These are phyloP conservation scores for Aurelia sp. DNA, from an alignment of 30 jellyfish, hydroid and myxozoan species.

Conservation along the genomic window DNA sequence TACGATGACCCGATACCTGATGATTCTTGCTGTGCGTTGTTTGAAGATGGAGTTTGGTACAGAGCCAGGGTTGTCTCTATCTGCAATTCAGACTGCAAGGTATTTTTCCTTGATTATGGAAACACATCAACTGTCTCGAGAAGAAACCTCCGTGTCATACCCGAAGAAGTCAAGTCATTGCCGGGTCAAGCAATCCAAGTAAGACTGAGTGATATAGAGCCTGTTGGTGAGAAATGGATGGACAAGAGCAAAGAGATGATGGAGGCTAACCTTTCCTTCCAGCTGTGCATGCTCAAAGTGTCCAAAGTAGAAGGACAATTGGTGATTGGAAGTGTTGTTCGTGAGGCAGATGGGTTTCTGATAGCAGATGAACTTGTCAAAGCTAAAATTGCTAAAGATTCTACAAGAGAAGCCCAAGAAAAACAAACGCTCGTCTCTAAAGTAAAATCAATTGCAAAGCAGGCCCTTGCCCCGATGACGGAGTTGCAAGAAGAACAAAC, in stretches of 20 bases:
- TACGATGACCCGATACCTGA: conserved; percentile 4
- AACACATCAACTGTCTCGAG: conserved; percentile 57
- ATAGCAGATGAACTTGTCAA: conserved; percentile 16
- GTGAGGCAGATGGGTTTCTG: conserved; percentile 19
- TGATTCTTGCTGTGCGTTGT: conserved; percentile 65
- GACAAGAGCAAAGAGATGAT: conserved; percentile 34
- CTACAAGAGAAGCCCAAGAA: background rate
- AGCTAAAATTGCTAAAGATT: conserved; percentile 15
- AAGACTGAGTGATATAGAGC: conserved; percentile 20
- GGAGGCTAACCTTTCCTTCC: conserved; percentile 30
- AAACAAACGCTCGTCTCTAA: background rate
- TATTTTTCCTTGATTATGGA: conserved; percentile 87
- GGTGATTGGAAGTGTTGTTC: conserved; percentile 1
- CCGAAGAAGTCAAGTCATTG: conserved; percentile 52
- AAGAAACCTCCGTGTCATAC: conserved; percentile 40
- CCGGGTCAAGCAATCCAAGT: conserved; percentile 64
- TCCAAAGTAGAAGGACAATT: background rate
- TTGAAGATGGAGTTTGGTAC: conserved; percentile 70
- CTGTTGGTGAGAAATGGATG: conserved; percentile 31
- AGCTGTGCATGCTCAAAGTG: conserved; percentile 20
- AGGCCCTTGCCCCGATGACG: background rate
- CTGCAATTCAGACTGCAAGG: conserved; percentile 7
- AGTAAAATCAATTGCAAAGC: background rate
- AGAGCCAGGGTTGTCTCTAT: conserved; percentile 56
- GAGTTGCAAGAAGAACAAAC: background rate